Base-by-base conservation (phyloP, 2,113 vertebrate genomes). In the Dicerorhinus sumatrensis region DNA sequence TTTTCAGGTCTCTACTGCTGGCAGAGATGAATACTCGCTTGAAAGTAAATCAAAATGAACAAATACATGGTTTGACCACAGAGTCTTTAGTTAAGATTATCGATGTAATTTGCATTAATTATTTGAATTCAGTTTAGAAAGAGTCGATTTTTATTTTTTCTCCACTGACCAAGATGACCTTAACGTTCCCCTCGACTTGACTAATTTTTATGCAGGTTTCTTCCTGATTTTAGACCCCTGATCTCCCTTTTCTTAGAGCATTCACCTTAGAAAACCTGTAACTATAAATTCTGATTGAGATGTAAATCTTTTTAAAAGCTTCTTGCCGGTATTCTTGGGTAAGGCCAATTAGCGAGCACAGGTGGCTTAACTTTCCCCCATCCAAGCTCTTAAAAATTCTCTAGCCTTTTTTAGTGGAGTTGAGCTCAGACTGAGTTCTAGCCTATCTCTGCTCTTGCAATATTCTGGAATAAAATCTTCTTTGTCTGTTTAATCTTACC, bases 71-170 rank as follows among this genome's bases (percentile, higher is more conserved):
- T 58, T 82, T 84, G 27, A 56, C 21, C 11, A 87, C 42, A 39
- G 8, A 60, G 42, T 42, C 18, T 29, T 90, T 42, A 56, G 8
- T 48, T 70, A 94, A 93, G 39, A n/a, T 63, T 73, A 75, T 29
- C 11, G 7, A 31, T 51, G 10, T 83, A 20, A 90, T 33, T 83
- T 96, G 3, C 21, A 29, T 60, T 92, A 75, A 39, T 89, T 9
- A 18, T 63, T 96, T 91, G 16, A 85, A 54, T 77, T 58, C 46
- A 54, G n/a, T 63, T 72, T 94, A 89, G 56, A 93, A 39, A 73
- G 5, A 48, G n/a, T 62, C 3, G 7, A 31, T 56, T 93, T 96
- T 67, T 72, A 39, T 88, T 80, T 84, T 82, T 25, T 76, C 25
- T 89, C 6, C 16, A 42, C 51, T 11, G 2, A 67, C 10, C 1